Base-by-base conservation (phyloP, 2,888 invertebrate species). In the Teinopalpus imperialis region DNA sequence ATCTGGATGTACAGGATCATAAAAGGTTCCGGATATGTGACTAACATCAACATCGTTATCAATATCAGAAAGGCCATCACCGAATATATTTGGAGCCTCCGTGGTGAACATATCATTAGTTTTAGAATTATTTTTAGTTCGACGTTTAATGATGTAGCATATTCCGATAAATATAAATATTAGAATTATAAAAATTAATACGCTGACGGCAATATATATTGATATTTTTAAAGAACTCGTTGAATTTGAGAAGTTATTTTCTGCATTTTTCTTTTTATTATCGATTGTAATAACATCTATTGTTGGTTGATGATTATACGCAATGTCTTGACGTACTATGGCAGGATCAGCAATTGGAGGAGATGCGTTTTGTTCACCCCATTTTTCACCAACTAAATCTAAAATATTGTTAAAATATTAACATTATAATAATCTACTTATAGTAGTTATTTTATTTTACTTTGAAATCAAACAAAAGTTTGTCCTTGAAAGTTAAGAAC, bases 1-100 rank as follows among this genome's bases (percentile, higher is more conserved):
- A 43, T 88, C 88, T 30, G 88, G 88, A 58, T 88, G 87, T 0
- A 74, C 61, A 1, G 85, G 83, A 51, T 88, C 88, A 46, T 85
- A 82, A 63, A 87, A 88, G 0, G 81, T 80, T 55, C 87, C 88
- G 53, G 87, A 88, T 47, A 88, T 85, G 44, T 87, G 88, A 50
- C 81, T 79, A 0, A 88, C 72, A 13, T 85, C 86, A 3, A 73
- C 74, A 39, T 88, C 88, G 34, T 85, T 85, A 44, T 88, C 88
- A 7, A 87, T 72, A 49, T 88, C 88, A 18, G 88, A 87, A 8
- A 74, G 69, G 0, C 73, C 73, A 40, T 88, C 87, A 45, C 69
- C 82, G 55, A 87, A 88, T 3, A 88, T 76, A 44, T 87, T 88
- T 0, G 88, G 88, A 2, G 81, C 72, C 54, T 87, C 86, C 1